Evolutionary conservation across 2,113 vertebrate genomes (phyloP).

Genomic region (Leucopsar rothschildi): DNA sequence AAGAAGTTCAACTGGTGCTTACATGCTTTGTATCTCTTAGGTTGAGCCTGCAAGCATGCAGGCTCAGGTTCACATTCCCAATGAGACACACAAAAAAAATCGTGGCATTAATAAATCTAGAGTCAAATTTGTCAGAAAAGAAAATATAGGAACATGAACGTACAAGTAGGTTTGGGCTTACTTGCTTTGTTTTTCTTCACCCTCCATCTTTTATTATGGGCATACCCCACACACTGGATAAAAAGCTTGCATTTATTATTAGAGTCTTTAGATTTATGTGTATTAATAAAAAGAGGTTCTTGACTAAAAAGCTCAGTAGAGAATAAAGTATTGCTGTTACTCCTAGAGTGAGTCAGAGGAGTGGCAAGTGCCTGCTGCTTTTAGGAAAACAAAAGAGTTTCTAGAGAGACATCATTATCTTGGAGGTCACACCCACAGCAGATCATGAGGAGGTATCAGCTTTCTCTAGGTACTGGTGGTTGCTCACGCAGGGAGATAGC

Average conservation of each 20-base stretch:
- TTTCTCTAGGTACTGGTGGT: background rate
- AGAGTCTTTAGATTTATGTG: background rate
- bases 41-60: background rate
- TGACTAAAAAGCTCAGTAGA: background rate
- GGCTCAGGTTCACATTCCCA: background rate
- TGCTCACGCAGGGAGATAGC: background rate
- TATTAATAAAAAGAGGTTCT: background rate
- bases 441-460: background rate
- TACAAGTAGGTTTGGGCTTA: background rate
- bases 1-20: background rate
- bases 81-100: background rate
- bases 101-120: rapidly evolving
- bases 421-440: background rate
- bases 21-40: background rate
- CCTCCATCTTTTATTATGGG: background rate
- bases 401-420: background rate
- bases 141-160: background rate
- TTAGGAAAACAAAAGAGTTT: background rate
- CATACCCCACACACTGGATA: rapidly evolving
- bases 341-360: background rate
- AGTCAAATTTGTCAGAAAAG: background rate
- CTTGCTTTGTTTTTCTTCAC: background rate
- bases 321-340: background rate
- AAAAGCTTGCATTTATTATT: background rate
- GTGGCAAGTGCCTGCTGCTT: background rate